Evolutionary conservation across 1,140 invertebrate species (phyloP), one percentile per base, ranked within the genome.

Genomic region (Orussus abietinus): DNA sequence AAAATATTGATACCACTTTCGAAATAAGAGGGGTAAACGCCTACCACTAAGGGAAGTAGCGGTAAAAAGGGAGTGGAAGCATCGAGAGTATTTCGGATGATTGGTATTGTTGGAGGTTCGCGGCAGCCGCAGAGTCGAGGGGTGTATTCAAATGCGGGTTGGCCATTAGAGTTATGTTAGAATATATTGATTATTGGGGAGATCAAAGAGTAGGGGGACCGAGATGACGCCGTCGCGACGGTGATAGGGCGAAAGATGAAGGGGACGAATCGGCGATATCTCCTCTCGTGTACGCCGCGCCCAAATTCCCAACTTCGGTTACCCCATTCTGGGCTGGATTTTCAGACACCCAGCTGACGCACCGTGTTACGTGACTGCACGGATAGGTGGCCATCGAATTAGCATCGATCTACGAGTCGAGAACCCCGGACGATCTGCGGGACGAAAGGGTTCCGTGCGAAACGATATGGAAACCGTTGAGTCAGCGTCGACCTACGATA

Each of bases 171-270:
- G 66, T 69, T 71, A 69, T 69, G 66, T 64, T 71, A 67, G 68
- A 69, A 72, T 71, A 72, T 71, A 72, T 72, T 71, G 68, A 72
- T 72, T 72, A 72, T 70, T 68, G 68, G 64, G 66, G 65, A 62
- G 66, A 72, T 72, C 66, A 72, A 71, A 71, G 65, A 56, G 59
- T 62, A 60, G 63, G 63, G 59, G 43, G 38, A 57, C 45, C 45
- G 47, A 51, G 46, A 59, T 57, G 57, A 64, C 57, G 60, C 57
- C 51, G 57, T 53, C 56, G 47, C 39, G 52, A 55, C 37, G 53
- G 47, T 45, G 32, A 54, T n/a, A 57, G 54, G 57, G 64, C 57
- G 53, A 55, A 64, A 55, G 52, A 56, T 49, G 51, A 62, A 62
- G 59, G 57, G 48, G 55, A 33, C 38, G 51, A 59, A 60, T 47